phyloP scores from a whole-genome alignment of 2,113 vertebrate species.

The Hypanus sabinus region DNA sequence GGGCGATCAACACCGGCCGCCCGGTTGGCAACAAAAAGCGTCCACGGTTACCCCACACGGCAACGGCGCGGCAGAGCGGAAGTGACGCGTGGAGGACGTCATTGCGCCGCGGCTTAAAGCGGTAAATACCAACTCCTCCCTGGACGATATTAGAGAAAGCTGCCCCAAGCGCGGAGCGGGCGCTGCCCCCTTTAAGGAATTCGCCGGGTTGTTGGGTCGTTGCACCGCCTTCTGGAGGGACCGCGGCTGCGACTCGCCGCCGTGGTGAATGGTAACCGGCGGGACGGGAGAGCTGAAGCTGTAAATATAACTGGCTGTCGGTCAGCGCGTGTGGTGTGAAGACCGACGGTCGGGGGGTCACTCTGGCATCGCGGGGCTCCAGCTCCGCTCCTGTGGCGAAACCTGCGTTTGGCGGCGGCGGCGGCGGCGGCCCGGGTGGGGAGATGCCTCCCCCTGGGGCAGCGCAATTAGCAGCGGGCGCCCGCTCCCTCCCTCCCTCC shows the following conservation, averaged over 20 bases:
- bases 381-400: not conserved
- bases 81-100: not conserved
- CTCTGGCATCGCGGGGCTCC: too few relatives aligned
- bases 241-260: too few relatives aligned
- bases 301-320: too few relatives aligned
- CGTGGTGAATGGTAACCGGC: too few relatives aligned
- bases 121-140: too few relatives aligned
- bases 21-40: not conserved
- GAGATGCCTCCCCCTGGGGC: too few relatives aligned
- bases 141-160: too few relatives aligned
- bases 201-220: not conserved
- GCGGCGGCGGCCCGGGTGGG: not conserved
- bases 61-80: not conserved
- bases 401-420: not conserved
- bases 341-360: too few relatives aligned
- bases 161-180: too few relatives aligned
- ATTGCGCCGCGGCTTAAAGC: not conserved
- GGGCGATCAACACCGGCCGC: not conserved
- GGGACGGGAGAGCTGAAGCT: not conserved
- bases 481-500: not conserved
- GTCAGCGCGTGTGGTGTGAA: too few relatives aligned
- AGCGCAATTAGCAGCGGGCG: too few relatives aligned
- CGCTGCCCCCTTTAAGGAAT: not conserved
- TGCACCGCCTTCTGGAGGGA: not conserved
- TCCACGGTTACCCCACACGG: not conserved